Evolutionary conservation across 2,888 invertebrate species (phyloP).

Genomic region (Pristionchus japonicus): DNA sequence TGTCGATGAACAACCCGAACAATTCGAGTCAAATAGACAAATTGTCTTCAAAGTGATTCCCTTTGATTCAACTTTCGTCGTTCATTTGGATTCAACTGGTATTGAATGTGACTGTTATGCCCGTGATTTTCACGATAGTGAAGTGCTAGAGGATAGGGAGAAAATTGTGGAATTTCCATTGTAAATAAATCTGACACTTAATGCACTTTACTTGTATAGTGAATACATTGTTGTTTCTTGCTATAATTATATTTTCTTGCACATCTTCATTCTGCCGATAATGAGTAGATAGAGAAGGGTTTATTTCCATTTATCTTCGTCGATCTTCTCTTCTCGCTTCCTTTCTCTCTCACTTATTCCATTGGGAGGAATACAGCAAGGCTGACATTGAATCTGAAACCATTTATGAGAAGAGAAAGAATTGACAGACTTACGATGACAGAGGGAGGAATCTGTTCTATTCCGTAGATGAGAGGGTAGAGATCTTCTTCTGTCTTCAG

Average conservation of each 20-base stretch:
- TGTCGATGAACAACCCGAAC: not conserved
- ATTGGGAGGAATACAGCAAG: constrained; percentile 6
- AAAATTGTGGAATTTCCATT: no score
- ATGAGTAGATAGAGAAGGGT: not conserved
- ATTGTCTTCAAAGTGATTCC: not conserved
- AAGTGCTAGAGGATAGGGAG: no score
- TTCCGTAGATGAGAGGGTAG: constrained; percentile 8
- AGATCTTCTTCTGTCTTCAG: constrained; percentile 9
- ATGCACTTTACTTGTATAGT: not conserved
- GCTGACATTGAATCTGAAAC: not conserved
- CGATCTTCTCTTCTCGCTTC: not conserved
- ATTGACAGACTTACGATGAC: not conserved
- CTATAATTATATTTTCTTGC: not conserved
- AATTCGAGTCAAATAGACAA: not conserved
- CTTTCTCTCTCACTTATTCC: not conserved
- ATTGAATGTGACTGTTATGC: not conserved
- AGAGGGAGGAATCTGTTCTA: constrained; percentile 27
- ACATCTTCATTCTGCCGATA: not conserved
- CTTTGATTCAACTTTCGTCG: not conserved
- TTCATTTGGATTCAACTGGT: not conserved
- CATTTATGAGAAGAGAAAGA: not conserved
- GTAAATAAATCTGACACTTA: no score
- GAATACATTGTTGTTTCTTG: not conserved
- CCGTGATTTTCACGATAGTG: not conserved
- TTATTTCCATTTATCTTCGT: not conserved